These are phyloP conservation scores for Boloria selene DNA, from an alignment of 2,888 invertebrate species.

Conservation along the genomic window DNA sequence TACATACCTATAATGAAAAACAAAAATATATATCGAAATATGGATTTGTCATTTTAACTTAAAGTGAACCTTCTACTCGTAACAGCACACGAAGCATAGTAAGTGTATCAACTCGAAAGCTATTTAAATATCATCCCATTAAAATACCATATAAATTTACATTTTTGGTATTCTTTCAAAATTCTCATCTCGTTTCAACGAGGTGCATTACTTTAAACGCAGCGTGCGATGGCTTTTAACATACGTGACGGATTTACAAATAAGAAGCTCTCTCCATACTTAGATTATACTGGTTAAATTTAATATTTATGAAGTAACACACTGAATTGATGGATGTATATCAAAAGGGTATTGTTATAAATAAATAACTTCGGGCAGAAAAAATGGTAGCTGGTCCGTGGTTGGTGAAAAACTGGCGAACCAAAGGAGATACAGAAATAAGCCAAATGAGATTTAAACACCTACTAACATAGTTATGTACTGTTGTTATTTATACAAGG, in stretches of 20 bases:
- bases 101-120: too few relatives aligned
- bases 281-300: conserved; percentile 9
- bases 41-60: too few relatives aligned
- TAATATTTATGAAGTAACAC: conserved; percentile 23
- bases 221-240: conserved; percentile 26
- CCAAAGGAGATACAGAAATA: too few relatives aligned
- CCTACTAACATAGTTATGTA: too few relatives aligned
- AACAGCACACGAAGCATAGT: too few relatives aligned
- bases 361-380: background rate
- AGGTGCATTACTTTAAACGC: conserved; percentile 33
- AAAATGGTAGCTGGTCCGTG: too few relatives aligned
- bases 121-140: background rate
- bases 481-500: too few relatives aligned
- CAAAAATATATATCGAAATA: too few relatives aligned
- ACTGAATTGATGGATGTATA: conserved; percentile 11
- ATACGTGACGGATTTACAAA: conserved; percentile 35
- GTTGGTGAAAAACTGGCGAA: too few relatives aligned
- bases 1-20: too few relatives aligned
- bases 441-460: too few relatives aligned
- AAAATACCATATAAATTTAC: conserved; percentile 16
- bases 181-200: conserved; percentile 29
- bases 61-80: too few relatives aligned
- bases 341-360: background rate
- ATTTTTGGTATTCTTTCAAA: conserved; percentile 23
- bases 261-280: conserved; percentile 2